Evolutionary conservation across 2,888 invertebrate genomes (phyloP).

Genomic region (Corythucha ciliata): DNA sequence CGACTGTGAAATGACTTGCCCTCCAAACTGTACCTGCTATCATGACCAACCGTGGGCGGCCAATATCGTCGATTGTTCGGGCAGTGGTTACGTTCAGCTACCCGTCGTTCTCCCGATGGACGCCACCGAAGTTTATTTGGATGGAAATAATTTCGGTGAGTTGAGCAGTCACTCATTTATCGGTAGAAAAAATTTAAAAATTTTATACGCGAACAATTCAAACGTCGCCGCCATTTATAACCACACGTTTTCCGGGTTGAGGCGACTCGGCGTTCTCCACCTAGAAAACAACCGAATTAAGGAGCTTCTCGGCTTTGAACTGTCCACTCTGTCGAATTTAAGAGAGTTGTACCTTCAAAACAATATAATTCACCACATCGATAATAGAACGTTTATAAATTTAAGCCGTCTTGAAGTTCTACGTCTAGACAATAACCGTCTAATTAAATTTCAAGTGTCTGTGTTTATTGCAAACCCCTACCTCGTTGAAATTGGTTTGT

Average conservation of each 20-base stretch:
- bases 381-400: slow-evolving; percentile 73
- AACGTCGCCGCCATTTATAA: slow-evolving; percentile 76
- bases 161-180: slow-evolving; percentile 83
- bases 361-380: slow-evolving; percentile 71
- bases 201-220: slow-evolving; percentile 80
- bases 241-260: slow-evolving; percentile 81
- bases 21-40: slow-evolving; percentile 86
- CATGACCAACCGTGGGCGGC: slow-evolving; percentile 89
- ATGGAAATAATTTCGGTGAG: slow-evolving; percentile 81
- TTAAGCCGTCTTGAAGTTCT: slow-evolving; percentile 74
- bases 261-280: slow-evolving; percentile 68
- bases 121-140: slow-evolving; percentile 87
- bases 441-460: slow-evolving; percentile 77
- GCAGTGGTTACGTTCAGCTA: slow-evolving; percentile 68
- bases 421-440: slow-evolving; percentile 72
- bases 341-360: slow-evolving; percentile 79
- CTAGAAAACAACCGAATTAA: slow-evolving; percentile 78
- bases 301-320: slow-evolving; percentile 69
- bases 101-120: slow-evolving; percentile 89
- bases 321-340: slow-evolving; percentile 69
- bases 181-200: slow-evolving; percentile 79
- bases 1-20: slow-evolving; percentile 96
- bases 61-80: slow-evolving; percentile 85
- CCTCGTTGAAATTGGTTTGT: slow-evolving; percentile 73
- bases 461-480: slow-evolving; percentile 73